Evolutionary conservation across 2,888 invertebrate species (phyloP), one percentile per base, ranked within the genome.

Genomic region (Liodrosophila aerea): DNA sequence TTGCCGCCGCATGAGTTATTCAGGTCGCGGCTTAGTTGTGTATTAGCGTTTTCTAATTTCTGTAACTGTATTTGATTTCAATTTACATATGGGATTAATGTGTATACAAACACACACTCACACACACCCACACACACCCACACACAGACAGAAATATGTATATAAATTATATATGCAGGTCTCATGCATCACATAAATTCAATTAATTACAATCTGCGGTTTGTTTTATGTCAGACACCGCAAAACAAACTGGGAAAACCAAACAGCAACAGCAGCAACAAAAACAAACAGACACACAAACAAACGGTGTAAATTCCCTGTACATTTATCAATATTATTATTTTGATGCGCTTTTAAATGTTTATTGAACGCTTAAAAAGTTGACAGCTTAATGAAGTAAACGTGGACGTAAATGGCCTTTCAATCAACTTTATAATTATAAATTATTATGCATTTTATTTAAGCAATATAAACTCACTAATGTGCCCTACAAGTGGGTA

Each of bases 131-230:
- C 13, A 27, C n/a, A 49, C 18, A 31, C 2, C 12, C 18, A 29
- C 7, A 45, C 29, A 13, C 7, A 13, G 8, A 40, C 7, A 33
- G 16, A 52, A 16, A 31, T 34, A 37, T 50, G 30, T 46, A 45
- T 36, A 1, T 31, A 1, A 7, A 15, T 31, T 31, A 1, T 11
- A 15, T 31, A 9, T 46, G 12, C 64, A 53, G 57, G 30, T 37
- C 31, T 43, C 40, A 37, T 60, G 39, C 45, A 56, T 46, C 52
- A 44, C 54, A 61, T 62, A 44, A 67, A 74, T 74, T 77, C 59
- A 74, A 71, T 78, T 82, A 82, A 75, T 66, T 73, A 69, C 80
- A 69, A 75, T 50, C 45, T 82, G 76, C 37, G 83, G 83, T 64
- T 59, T 43, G 39, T 43, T 72, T 64, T 54, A 34, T 30, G 45